Evolutionary conservation across 2,888 invertebrate genomes (phyloP).

Genomic region (Scaptomyza reducta): DNA sequence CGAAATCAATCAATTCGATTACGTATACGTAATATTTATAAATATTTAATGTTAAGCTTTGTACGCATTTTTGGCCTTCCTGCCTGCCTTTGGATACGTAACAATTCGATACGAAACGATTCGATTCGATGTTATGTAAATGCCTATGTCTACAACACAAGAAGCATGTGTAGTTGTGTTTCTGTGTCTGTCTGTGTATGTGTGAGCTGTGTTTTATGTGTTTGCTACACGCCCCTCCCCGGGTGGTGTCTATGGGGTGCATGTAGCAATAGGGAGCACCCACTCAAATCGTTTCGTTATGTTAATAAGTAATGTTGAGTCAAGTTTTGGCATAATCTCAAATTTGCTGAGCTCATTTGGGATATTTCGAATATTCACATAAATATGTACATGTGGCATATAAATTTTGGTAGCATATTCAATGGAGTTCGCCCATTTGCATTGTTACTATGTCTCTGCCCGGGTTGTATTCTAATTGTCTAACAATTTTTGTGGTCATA

Average conservation of each 20-base stretch:
- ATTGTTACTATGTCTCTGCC: conserved; percentile 9
- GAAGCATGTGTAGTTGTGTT: neutral
- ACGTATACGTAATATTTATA: conserved; percentile 79
- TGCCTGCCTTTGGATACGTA: neutral
- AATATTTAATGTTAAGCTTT: conserved; percentile 79
- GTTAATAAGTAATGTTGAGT: conserved; percentile 64
- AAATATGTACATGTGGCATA: neutral
- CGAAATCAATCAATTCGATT: conserved; percentile 82
- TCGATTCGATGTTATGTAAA: conserved; percentile 59
- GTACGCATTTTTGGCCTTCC: conserved; percentile 52
- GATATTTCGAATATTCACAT: conserved; percentile 22
- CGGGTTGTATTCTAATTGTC: conserved; percentile 14
- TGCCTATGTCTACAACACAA: conserved; percentile 51
- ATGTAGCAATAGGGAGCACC: neutral
- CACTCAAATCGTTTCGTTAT: conserved; percentile 56
- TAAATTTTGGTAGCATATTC: conserved; percentile 19
- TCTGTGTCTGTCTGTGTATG: conserved; percentile 8
- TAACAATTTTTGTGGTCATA: neutral
- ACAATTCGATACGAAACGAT: conserved; percentile 16
- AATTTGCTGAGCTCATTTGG: conserved; percentile 58
- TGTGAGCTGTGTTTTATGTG: conserved; percentile 45
- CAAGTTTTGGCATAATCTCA: conserved; percentile 31
- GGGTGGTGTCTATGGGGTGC: neutral
- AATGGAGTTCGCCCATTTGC: conserved; percentile 25
- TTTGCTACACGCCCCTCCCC: conserved; percentile 4